Percentiles rank a stretch among this genome's conserved stretches.
Conservation (phyloP, 2,113 vertebrate species). For the Microtus montanus region DNA sequence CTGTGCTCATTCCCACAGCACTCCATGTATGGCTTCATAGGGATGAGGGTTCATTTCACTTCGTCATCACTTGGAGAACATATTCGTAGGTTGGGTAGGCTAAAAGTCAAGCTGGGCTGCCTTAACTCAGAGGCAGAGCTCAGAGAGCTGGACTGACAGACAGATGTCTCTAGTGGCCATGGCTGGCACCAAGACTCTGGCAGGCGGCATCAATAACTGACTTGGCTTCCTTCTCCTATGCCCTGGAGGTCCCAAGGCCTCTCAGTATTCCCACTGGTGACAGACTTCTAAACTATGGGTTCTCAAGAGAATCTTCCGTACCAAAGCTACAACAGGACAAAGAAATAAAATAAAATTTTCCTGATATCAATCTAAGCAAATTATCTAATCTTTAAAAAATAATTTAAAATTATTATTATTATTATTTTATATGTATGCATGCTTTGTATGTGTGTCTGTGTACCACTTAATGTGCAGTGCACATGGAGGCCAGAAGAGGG, state of each 20-base stretch:
- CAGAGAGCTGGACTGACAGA: not conserved
- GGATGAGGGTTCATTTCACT: not conserved
- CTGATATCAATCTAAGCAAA: not conserved
- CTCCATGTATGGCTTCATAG: not conserved
- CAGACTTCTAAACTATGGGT: not conserved
- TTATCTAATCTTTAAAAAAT: not conserved
- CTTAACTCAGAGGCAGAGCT: not conserved
- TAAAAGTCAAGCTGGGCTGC: not conserved
- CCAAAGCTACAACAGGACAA: not conserved
- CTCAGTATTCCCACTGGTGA: not conserved
- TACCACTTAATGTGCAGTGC: not conserved
- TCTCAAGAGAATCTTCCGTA: not conserved
- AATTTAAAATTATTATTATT: not conserved
- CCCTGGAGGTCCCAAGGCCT: not conserved
- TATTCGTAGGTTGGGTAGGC: not conserved
- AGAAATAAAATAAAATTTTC: not conserved
- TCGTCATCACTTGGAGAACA: not conserved
- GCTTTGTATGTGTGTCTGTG: not conserved
- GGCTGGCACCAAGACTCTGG: not conserved
- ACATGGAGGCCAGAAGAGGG: not conserved
- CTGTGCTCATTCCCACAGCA: fast-evolving
- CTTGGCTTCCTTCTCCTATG: too few species aligned
- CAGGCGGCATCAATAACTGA: not conserved
- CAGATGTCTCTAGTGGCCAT: not conserved
- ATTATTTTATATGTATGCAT: not conserved